Percentiles rank a stretch among this genome's conserved stretches.
Conservation (phyloP, 1,140 invertebrate genomes). For the Theocolax elegans region DNA sequence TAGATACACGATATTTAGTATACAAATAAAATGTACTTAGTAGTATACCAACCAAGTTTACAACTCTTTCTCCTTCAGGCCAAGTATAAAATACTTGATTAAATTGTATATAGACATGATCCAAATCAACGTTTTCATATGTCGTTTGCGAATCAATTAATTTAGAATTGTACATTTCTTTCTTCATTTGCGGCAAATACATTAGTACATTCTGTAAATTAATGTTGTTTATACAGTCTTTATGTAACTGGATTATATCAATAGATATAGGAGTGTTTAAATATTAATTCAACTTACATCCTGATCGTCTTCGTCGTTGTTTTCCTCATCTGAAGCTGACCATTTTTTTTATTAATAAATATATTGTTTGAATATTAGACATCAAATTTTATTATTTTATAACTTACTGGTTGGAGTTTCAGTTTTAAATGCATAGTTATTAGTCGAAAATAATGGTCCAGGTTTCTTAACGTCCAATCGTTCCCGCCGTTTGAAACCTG, state of each 20-base stretch:
- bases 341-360: conserved; percentile 15
- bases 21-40: background rate
- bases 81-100: conserved; percentile 66
- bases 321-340: conserved; percentile 23
- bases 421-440: conserved; percentile 70
- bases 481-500: conserved; percentile 85
- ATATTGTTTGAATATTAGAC: too few species aligned
- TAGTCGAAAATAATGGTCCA: conserved; percentile 79
- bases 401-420: conserved; percentile 38
- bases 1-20: background rate
- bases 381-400: background rate
- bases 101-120: conserved; percentile 77
- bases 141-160: conserved; percentile 58
- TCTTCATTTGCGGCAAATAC: conserved; percentile 59
- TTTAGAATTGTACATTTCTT: conserved; percentile 57
- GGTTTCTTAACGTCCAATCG: conserved; percentile 95
- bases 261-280: too few species aligned
- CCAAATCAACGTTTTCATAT: conserved; percentile 74
- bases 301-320: background rate
- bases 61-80: conserved; percentile 57
- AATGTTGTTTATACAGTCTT: conserved; percentile 12
- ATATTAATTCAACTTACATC: conserved; percentile 5
- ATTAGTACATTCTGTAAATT: conserved; percentile 47
- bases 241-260: too few species aligned
- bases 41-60: conserved; percentile 50